Evolutionary conservation across 2,888 invertebrate genomes (phyloP).

Genomic region (Steromphala cineraria): DNA sequence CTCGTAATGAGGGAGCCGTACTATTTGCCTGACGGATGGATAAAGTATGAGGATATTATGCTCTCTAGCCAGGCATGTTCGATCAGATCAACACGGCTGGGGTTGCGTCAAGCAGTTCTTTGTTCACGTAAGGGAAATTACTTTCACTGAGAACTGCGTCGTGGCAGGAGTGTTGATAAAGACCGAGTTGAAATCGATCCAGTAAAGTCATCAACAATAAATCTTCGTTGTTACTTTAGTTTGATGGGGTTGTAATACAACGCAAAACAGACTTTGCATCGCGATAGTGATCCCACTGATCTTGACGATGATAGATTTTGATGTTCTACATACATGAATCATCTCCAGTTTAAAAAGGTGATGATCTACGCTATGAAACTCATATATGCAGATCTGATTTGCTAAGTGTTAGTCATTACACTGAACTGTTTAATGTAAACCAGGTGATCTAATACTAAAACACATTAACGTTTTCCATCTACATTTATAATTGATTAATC

Average conservation of each 20-base stretch:
- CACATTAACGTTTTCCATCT: too few relatives aligned
- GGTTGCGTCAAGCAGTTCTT: neutral
- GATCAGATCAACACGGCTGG: neutral
- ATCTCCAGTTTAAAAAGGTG: too few relatives aligned
- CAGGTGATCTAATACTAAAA: too few relatives aligned
- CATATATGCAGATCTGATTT: too few relatives aligned
- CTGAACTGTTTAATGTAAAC: too few relatives aligned
- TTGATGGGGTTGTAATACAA: neutral
- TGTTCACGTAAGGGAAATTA: neutral
- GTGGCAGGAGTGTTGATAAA: neutral
- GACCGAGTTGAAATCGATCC: neutral
- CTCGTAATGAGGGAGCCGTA: neutral
- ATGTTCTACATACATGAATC: too few relatives aligned
- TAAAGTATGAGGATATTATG: neutral
- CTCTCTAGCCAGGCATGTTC: neutral
- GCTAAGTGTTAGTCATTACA: too few relatives aligned
- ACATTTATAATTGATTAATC: too few relatives aligned
- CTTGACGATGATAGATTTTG: too few relatives aligned
- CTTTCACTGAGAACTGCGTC: neutral
- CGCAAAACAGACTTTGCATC: too few relatives aligned
- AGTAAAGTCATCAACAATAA: neutral
- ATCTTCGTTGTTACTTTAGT: neutral
- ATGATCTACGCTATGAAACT: too few relatives aligned
- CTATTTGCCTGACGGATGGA: neutral
- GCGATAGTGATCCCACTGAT: too few relatives aligned